Evolutionary conservation across 2,113 vertebrate genomes (phyloP).

Genomic region (Rhabdornis inornatus): DNA sequence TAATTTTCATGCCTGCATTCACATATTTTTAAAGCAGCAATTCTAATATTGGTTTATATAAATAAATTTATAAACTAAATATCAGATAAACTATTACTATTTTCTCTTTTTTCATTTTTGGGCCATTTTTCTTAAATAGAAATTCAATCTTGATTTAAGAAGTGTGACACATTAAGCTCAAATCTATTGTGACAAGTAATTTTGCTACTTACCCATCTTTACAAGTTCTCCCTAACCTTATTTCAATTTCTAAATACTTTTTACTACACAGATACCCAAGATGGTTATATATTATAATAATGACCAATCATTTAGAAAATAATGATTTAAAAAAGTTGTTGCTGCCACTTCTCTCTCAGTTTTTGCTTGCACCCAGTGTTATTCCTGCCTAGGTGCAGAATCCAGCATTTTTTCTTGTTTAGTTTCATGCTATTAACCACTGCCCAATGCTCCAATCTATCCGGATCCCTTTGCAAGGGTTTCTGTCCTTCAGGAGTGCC

Average conservation of each 20-base stretch:
- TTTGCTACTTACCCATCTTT: neutral
- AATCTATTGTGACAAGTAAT: neutral
- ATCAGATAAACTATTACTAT: neutral
- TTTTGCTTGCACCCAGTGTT: neutral
- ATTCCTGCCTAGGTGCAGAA: neutral
- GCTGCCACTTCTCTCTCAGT: neutral
- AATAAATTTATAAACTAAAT: neutral
- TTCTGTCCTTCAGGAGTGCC: rapidly evolving
- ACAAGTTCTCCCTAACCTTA: neutral
- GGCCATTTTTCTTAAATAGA: neutral
- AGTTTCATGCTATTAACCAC: neutral
- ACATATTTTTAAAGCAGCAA: neutral
- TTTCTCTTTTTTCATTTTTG: neutral
- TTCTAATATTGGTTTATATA: neutral
- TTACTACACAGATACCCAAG: neutral
- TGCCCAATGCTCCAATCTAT: neutral
- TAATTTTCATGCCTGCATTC: neutral
- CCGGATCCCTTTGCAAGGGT: neutral
- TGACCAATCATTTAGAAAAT: neutral
- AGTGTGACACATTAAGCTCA: neutral
- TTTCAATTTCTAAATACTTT: neutral
- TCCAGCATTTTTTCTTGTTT: neutral
- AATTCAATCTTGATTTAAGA: neutral
- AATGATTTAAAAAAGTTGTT: neutral
- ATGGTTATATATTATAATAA: neutral